Base-by-base conservation (phyloP, 2,888 invertebrate species). In the Malthinus seriepunctatus region DNA sequence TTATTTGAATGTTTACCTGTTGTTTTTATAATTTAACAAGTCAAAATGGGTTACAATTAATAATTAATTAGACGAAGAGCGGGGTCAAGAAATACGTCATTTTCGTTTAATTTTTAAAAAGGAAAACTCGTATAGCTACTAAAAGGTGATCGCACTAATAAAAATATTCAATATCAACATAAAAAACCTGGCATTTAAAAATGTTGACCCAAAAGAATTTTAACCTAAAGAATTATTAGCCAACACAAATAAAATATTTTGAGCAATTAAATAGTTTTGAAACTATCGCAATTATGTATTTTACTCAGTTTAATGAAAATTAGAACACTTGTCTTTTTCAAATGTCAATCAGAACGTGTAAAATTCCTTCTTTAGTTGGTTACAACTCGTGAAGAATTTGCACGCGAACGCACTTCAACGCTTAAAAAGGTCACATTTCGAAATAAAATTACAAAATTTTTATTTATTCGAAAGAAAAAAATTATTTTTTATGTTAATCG, bases 151-250 rank as follows among this genome's bases (percentile, higher is more conserved):
- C 15, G 39, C 9, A 39, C 39, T 39, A 39, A 39, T 39, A 39
- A 39, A 39, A 39, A 15, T 15, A 39, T 39, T 15, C 14, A 39
- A 15, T n/a, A n/a, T 15, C 39, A 4, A 39, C 15, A 39, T 23
- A 23, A 23, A 39, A 39, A 39, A 39, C n/a, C 14, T 15, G n/a
- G 10, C 39, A 42, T 11, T 9, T 42, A 15, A 15, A 42, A 23
- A 23, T 23, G 23, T 23, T 42, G 15, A 42, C 39, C 39, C 12
- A 23, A 42, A 23, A 42, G 39, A 42, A 42, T 42, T n/a, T 42
- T 42, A 23, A 42, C 39, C 39, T n/a, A 42, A 14, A 42, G 39
- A 42, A 42, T n/a, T 12, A 42, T 42, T 42, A 42, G 23, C 39
- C 39, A 42, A 42, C 39, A n/a, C 23, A 42, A n/a, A n/a, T 10